Evolutionary conservation across 2,797 vertebrate species (phyloP).

Genomic region (Aplochiton taeniatus): DNA sequence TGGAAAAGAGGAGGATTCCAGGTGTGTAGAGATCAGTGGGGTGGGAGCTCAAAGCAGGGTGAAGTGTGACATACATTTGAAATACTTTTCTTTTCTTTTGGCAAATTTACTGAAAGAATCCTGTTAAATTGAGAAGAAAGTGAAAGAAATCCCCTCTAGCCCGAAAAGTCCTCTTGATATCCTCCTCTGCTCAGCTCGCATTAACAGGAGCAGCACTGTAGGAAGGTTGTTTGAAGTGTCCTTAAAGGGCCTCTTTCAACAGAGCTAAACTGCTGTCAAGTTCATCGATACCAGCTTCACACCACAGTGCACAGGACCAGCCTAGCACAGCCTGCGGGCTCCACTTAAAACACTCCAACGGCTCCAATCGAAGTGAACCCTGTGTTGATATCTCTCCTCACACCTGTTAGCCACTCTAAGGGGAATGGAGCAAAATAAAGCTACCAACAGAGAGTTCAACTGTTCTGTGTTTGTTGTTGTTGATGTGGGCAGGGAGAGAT

Average conservation of each 20-base stretch:
- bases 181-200: constrained; percentile 22
- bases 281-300: constrained; percentile 65
- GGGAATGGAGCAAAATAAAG: not conserved
- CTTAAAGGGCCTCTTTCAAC: constrained; percentile 57
- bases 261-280: constrained; percentile 71
- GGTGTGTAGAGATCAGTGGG: no score
- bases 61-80: no score
- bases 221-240: constrained; percentile 45
- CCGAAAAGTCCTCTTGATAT: no score
- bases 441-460: not conserved
- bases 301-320: constrained; percentile 64
- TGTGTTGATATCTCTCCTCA: constrained; percentile 54
- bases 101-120: not conserved
- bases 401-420: constrained; percentile 40
- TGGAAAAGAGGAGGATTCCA: no score
- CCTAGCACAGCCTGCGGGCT: constrained; percentile 41
- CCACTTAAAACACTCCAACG: constrained; percentile 52
- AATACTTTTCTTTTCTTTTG: no score
- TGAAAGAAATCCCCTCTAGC: not conserved
- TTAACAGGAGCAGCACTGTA: constrained; percentile 40
- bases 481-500: no score
- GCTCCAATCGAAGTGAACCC: constrained; percentile 52
- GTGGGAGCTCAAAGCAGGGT: no score
- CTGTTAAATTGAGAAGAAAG: not conserved
- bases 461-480: no score